Evolutionary conservation across 2,888 invertebrate genomes (phyloP).

Genomic region (Monoplex corrugatus): DNA sequence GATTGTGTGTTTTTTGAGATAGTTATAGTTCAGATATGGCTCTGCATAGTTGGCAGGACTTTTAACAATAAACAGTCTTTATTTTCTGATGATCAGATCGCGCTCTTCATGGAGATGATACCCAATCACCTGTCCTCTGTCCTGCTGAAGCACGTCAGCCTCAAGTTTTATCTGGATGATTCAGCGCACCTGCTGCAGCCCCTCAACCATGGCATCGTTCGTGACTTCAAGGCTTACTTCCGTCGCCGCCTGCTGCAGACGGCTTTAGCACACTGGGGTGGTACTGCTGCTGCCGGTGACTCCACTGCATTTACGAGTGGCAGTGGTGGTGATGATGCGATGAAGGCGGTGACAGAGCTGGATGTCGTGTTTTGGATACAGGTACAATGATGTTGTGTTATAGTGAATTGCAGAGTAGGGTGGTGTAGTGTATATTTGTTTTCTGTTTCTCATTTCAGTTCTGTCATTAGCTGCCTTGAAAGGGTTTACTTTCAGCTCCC

Average conservation of each 20-base stretch:
- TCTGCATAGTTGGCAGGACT: no score
- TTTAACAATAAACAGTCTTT: neutral
- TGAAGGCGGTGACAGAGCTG: conserved; percentile 46
- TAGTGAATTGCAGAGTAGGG: no score
- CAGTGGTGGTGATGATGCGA: conserved; percentile 21
- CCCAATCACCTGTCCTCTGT: conserved; percentile 53
- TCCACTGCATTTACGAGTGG: neutral
- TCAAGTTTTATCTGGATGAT: conserved; percentile 57
- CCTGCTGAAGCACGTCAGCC: conserved; percentile 53
- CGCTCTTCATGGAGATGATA: conserved; percentile 57
- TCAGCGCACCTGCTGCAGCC: conserved; percentile 54
- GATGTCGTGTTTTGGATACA: conserved; percentile 56
- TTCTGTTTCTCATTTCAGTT: no score
- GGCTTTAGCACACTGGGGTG: conserved; percentile 42
- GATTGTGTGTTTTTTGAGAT: no score
- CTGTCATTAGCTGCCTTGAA: no score
- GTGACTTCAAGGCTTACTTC: conserved; percentile 52
- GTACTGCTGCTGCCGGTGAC: neutral
- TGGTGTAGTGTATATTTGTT: no score
- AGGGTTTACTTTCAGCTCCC: no score
- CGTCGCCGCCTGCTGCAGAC: conserved; percentile 53
- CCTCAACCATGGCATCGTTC: conserved; percentile 53
- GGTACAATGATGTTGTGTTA: no score
- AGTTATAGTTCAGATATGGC: no score
- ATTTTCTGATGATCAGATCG: conserved; percentile 44